Evolutionary conservation across 2,888 invertebrate genomes (phyloP).

Genomic region (Microctonus hyperodae): DNA sequence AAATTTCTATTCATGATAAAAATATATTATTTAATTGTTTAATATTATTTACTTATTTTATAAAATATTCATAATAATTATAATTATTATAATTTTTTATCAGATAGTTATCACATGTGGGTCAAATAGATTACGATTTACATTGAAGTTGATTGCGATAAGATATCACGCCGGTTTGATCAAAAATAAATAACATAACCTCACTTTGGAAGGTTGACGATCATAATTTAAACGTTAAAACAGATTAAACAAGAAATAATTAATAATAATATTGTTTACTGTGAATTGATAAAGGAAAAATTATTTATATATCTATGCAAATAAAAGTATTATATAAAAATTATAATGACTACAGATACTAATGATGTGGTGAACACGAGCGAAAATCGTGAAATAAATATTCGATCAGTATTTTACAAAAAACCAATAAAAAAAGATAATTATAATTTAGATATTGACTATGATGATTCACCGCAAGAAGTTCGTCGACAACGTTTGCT

Average conservation of each 20-base stretch:
- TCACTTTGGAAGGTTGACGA: background rate
- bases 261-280: background rate
- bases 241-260: background rate
- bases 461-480: slow-evolving; percentile 55
- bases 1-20: background rate
- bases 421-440: slow-evolving; percentile 56
- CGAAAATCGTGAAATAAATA: slow-evolving; percentile 17
- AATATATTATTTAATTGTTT: no score
- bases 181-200: background rate
- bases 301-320: background rate
- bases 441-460: slow-evolving; percentile 49
- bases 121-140: no score
- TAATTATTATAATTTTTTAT: no score
- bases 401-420: slow-evolving; percentile 52
- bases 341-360: background rate
- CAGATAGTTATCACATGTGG: no score
- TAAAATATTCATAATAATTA: no score
- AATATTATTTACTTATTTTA: no score
- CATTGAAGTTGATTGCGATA: no score
- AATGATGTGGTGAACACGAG: background rate
- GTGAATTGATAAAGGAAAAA: background rate
- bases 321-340: no score
- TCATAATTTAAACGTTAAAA: background rate
- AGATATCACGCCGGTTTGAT: background rate
- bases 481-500: slow-evolving; percentile 54